A percentile compares a stretch with the other conserved stretches of the same genome.
phyloP scores from a whole-genome alignment of 2,797 vertebrate species.

The Helarctos malayanus region DNA sequence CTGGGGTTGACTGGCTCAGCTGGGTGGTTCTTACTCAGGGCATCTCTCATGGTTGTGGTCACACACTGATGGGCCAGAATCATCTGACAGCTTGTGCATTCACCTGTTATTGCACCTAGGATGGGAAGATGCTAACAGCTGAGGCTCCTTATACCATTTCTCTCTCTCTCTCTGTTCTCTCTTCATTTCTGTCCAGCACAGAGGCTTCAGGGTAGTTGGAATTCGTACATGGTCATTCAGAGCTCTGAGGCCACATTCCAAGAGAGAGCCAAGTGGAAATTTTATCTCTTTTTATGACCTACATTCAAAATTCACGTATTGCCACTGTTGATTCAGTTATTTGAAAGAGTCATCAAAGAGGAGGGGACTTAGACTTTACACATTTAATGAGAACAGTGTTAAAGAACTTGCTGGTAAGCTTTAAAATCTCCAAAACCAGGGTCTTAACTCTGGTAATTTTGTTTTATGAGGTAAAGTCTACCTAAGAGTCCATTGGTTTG shows the following conservation, averaged over 20 bases:
- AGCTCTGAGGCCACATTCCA: background rate
- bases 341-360: background rate
- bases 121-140: background rate
- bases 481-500: background rate
- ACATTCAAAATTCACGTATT: background rate
- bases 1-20: background rate
- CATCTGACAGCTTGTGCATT: background rate
- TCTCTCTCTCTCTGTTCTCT: background rate
- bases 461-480: constrained; percentile 13
- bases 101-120: too few relatives aligned
- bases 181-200: background rate
- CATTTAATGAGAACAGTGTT: background rate
- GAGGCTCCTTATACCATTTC: background rate
- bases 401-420: background rate
- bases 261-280: background rate
- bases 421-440: background rate
- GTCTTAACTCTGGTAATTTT: constrained; percentile 10
- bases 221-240: background rate
- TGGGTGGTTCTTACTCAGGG: background rate
- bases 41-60: background rate
- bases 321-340: background rate
- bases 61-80: background rate
- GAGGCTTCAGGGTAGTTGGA: background rate
- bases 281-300: background rate
- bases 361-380: background rate